Evolutionary conservation across 2,113 vertebrate species (phyloP).

Genomic region (Neotoma lepida): DNA sequence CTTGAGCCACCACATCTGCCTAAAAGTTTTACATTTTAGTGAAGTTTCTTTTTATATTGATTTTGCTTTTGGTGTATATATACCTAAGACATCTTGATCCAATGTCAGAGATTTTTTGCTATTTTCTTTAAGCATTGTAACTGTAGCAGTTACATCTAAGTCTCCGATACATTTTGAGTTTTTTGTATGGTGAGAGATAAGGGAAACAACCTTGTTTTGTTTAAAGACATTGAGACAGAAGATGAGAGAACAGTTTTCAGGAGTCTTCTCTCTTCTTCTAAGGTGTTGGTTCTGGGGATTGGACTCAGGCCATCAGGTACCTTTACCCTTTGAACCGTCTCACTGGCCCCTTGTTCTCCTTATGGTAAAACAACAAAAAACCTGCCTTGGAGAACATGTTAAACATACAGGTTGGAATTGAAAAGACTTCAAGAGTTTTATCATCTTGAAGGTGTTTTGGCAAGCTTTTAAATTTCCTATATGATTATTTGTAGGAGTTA

Average conservation of each 20-base stretch:
- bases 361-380: background rate
- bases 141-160: conserved; percentile 24
- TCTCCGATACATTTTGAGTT: background rate
- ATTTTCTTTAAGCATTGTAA: background rate
- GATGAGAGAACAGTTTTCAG: background rate
- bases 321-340: background rate
- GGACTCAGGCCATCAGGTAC: background rate
- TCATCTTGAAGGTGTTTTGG: conserved; percentile 5
- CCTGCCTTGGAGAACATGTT: background rate
- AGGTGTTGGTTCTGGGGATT: background rate
- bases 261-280: background rate
- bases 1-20: background rate
- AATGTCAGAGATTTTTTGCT: background rate
- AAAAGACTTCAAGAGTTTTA: conserved; percentile 23
- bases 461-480: conserved; percentile 22
- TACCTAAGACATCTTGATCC: conserved; percentile 4
- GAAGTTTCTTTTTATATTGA: background rate
- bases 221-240: background rate
- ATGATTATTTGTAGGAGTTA: background rate
- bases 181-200: background rate
- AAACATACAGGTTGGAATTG: background rate
- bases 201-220: background rate
- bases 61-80: background rate
- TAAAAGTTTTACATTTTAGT: conserved; percentile 37
- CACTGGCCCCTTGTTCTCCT: background rate